phyloP scores from a whole-genome alignment of 2,888 invertebrate species.

The Morpho helenor region DNA sequence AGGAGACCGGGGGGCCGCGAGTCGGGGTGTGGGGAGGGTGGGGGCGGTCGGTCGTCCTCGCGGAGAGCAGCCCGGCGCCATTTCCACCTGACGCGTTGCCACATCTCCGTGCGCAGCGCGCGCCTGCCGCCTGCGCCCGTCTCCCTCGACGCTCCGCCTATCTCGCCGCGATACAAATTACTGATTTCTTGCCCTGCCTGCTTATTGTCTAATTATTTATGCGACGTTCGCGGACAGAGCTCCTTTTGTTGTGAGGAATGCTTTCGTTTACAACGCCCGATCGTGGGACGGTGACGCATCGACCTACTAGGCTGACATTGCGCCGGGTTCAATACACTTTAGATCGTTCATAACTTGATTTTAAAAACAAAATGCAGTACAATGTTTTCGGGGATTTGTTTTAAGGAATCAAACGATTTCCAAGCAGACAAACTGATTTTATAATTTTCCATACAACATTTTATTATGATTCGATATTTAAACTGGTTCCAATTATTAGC shows the following conservation, averaged over 20 bases:
- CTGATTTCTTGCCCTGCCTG: conserved; percentile 75
- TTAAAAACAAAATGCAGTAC: conserved; percentile 6
- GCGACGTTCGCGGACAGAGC: conserved; percentile 65
- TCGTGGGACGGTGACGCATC: conserved; percentile 60
- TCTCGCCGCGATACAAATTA: conserved; percentile 73
- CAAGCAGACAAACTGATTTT: too few relatives aligned
- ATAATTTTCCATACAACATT: too few relatives aligned
- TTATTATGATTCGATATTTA: too few relatives aligned
- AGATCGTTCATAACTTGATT: conserved; percentile 30
- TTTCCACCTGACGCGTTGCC: conserved; percentile 78
- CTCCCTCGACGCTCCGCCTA: conserved; percentile 69
- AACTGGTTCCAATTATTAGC: not conserved
- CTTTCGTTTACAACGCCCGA: conserved; percentile 51
- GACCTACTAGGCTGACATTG: conserved; percentile 56
- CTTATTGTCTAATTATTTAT: conserved; percentile 78
- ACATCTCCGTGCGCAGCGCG: conserved; percentile 70
- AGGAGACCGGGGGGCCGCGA: conserved; percentile 37
- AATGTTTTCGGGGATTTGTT: not conserved
- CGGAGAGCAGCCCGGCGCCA: conserved; percentile 64
- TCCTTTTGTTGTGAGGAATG: conserved; percentile 63
- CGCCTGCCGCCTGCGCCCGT: conserved; percentile 61
- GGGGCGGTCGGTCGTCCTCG: conserved; percentile 56
- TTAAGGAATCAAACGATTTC: too few relatives aligned
- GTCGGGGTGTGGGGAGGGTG: conserved; percentile 45
- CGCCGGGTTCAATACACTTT: conserved; percentile 69